Base-by-base conservation (phyloP, 2,797 vertebrate genomes). In the Tinamus major region DNA sequence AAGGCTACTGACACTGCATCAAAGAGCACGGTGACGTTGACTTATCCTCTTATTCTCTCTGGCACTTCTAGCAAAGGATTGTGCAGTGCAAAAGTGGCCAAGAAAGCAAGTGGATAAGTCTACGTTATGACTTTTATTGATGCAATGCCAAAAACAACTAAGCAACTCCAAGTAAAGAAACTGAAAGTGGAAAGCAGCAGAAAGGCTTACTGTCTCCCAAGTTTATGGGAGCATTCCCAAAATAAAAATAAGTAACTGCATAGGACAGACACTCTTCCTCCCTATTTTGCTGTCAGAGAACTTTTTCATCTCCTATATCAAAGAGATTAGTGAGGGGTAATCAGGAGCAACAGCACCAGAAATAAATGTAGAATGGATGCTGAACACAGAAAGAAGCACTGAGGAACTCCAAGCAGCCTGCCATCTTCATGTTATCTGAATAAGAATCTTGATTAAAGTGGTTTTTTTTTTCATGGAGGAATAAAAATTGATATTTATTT, bases 31-130 rank as follows among this genome's bases (percentile, higher is more conserved):
- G 78, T 94, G 91, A 91, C 75, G 7, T 88, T 94, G 87, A 76
- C 70, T 96, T 96, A 94, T 79, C 65, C 92, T 94, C 77, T 96
- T 90, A 74, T 96, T 97, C 96, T 95, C 72, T 74, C 62, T 93
- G 89, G 79, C 71, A 85, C 74, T 96, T 91, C 79, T 69, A 95
- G 91, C 78, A 93, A 80, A 87, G 42, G 78, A 87, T 87, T 95
- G 88, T 92, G 69, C 48, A 39, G 63, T 79, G 82, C 90, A 16
- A 82, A 95, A 94, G 59, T 92, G 75, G 65, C 91, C 79, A 89
- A 95, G 88, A 77, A 85, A 87, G 71, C 84, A 92, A 95, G 76
- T 82, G 91, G 90, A 33, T 94, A 95, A 92, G 67, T 90, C 87
- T 48, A 53, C 14, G 31, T 65, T 88, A 74, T 89, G 90, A 93